Conservation (phyloP, 2,797 vertebrate species). For the Aphelocoma californica region DNA sequence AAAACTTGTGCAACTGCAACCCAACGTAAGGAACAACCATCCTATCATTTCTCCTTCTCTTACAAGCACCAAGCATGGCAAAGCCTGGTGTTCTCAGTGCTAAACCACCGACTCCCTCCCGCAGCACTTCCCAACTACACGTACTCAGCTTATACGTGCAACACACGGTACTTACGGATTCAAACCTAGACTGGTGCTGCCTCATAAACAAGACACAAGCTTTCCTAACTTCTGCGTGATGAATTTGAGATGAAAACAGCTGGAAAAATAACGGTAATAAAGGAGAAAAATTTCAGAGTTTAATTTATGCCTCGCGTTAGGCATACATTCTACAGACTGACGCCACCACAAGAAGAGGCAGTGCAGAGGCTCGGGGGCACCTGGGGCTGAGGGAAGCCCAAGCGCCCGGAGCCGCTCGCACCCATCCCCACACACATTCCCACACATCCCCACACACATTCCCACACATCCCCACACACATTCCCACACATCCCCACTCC, state of each 20-base stretch:
- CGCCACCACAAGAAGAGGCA: fast-evolving
- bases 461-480: too few species aligned
- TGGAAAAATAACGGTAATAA: neutral
- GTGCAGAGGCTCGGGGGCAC: fast-evolving
- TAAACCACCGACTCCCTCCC: fast-evolving
- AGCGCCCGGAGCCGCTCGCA: fast-evolving
- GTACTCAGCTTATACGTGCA: fast-evolving
- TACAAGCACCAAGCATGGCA: fast-evolving
- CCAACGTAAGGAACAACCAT: neutral
- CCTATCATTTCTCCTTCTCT: fast-evolving
- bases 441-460: too few species aligned
- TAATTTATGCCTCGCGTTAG: fast-evolving
- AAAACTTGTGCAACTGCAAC: fast-evolving
- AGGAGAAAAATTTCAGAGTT: fast-evolving
- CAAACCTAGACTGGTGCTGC: constrained; percentile 72
- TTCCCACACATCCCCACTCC: neutral
- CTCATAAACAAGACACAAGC: constrained; percentile 76
- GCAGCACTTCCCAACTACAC: fast-evolving
- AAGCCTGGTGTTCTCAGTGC: fast-evolving
- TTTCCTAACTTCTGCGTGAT: constrained; percentile 74
- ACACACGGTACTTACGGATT: constrained; percentile 69
- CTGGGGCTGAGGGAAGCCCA: neutral
- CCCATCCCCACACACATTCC: too few species aligned
- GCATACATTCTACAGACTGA: fast-evolving
- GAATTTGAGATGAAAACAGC: constrained; percentile 77